Evolutionary conservation across 2,113 vertebrate genomes (phyloP).

Genomic region (Ammodytes marinus): DNA sequence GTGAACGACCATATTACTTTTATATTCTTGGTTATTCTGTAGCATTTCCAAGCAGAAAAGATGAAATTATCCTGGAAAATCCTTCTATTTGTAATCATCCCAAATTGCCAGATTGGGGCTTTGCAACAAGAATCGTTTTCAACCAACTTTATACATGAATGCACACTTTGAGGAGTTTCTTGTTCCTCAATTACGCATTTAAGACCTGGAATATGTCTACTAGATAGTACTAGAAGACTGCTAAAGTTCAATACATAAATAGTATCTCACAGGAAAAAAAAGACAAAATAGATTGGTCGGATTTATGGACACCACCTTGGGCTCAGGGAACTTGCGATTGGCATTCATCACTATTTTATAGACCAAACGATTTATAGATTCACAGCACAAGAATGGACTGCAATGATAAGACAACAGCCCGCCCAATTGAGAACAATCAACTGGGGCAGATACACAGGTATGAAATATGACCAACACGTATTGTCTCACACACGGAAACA

Average conservation of each 20-base stretch:
- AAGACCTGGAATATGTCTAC: neutral
- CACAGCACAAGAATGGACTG: neutral
- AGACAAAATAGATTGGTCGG: neutral
- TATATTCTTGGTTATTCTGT: too few species aligned
- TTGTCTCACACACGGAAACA: constrained; percentile 28
- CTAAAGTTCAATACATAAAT: too few species aligned
- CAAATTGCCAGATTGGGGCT: neutral
- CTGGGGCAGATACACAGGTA: neutral
- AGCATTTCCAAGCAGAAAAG: too few species aligned
- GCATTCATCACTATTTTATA: neutral
- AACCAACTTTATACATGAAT: neutral
- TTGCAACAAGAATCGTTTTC: neutral
- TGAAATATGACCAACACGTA: constrained; percentile 10
- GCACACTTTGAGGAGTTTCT: neutral
- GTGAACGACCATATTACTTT: too few species aligned
- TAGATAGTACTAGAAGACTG: neutral
- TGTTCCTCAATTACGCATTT: neutral
- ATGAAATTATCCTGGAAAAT: too few species aligned
- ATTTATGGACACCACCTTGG: neutral
- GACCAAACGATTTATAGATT: neutral
- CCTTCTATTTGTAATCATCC: too few species aligned
- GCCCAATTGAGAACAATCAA: neutral
- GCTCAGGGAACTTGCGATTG: neutral
- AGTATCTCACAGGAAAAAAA: too few species aligned
- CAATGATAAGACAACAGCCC: neutral